phyloP scores from a whole-genome alignment of 2,113 vertebrate genomes.

The Melierax canorus region DNA sequence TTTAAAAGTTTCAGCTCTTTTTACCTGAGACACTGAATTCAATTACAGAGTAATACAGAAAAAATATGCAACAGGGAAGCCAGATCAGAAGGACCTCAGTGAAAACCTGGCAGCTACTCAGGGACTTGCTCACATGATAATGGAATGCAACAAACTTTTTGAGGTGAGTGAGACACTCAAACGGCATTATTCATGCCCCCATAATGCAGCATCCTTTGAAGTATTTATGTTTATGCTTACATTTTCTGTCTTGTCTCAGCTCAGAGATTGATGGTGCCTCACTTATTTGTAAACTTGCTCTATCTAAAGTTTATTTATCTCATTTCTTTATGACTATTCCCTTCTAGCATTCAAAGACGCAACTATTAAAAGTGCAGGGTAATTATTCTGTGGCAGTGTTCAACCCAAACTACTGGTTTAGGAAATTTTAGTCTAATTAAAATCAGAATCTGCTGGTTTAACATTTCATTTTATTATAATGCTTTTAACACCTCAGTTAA shows the following conservation, averaged over 20 bases:
- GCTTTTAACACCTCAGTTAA: background rate
- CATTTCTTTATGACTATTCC: background rate
- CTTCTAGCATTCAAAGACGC: background rate
- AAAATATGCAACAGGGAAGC: constrained; percentile 93
- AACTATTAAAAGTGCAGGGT: background rate
- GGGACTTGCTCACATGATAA: constrained; percentile 96
- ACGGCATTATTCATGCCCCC: constrained; percentile 55
- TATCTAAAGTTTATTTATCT: constrained; percentile 1
- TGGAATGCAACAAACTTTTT: constrained; percentile 91
- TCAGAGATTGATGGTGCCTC: constrained; percentile 7
- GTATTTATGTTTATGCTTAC: constrained; percentile 6
- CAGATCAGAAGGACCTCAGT: constrained; percentile 96
- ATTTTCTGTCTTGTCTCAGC: constrained; percentile 11
- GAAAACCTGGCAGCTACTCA: constrained; percentile 96
- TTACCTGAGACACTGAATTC: constrained; percentile 50
- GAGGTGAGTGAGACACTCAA: constrained; percentile 79
- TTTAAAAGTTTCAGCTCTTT: constrained; percentile 42
- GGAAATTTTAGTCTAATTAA: background rate
- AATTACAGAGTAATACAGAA: constrained; percentile 92
- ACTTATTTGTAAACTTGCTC: constrained; percentile 12
- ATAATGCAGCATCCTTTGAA: constrained; percentile 25
- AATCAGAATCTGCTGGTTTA: background rate
- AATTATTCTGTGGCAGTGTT: background rate
- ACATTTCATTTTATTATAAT: background rate
- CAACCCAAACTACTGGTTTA: background rate